Conservation (phyloP, 2,888 invertebrate species). For the Aphodius granarius region DNA sequence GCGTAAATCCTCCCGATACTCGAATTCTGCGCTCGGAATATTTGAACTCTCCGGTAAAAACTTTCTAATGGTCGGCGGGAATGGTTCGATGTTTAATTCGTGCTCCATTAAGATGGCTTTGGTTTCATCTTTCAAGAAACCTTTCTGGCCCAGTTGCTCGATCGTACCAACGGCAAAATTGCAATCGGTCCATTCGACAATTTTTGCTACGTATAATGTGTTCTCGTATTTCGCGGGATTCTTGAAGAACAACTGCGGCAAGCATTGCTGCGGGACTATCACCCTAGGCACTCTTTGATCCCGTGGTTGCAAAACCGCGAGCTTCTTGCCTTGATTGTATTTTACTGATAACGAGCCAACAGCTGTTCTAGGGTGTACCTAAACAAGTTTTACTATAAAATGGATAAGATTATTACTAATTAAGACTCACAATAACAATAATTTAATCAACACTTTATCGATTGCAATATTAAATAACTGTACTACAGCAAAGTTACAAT, state of each 20-base stretch:
- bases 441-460: no score
- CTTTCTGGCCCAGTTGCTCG: slow-evolving; percentile 72
- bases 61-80: slow-evolving; percentile 60
- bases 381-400: slow-evolving; percentile 15
- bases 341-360: slow-evolving; percentile 70
- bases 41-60: slow-evolving; percentile 56
- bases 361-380: slow-evolving; percentile 70
- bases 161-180: slow-evolving; percentile 68
- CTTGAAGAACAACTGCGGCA: slow-evolving; percentile 64
- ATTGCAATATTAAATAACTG: no score
- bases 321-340: slow-evolving; percentile 61
- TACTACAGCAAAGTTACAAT: no score
- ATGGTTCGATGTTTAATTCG: slow-evolving; percentile 64
- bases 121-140: slow-evolving; percentile 77
- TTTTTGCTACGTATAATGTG: slow-evolving; percentile 71
- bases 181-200: slow-evolving; percentile 70
- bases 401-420: background rate
- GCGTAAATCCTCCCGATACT: slow-evolving; percentile 65
- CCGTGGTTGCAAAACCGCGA: slow-evolving; percentile 75
- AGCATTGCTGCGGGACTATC: slow-evolving; percentile 66
- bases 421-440: background rate
- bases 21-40: slow-evolving; percentile 56
- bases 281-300: slow-evolving; percentile 80
- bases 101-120: slow-evolving; percentile 79
- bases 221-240: slow-evolving; percentile 58